A percentile compares a stretch with the other conserved stretches of the same genome.
Evolutionary conservation across 2,888 invertebrate species (phyloP).

Genomic region (Gibbula magus): DNA sequence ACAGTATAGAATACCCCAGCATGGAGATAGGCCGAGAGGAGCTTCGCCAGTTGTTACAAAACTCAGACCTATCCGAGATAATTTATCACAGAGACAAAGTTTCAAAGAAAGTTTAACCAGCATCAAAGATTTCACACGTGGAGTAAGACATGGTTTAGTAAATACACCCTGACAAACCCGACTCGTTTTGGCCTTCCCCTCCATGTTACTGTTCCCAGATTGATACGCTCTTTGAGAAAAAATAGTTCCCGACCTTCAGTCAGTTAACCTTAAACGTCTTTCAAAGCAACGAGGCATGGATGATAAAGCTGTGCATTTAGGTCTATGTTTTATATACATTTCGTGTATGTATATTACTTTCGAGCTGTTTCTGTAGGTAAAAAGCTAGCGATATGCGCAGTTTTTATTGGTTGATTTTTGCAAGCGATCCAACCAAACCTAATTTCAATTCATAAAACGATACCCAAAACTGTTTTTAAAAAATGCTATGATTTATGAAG

Average conservation of each 20-base stretch:
- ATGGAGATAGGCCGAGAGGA: too few relatives aligned
- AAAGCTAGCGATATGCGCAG: too few relatives aligned
- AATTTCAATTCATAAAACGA: too few relatives aligned
- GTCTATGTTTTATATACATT: not conserved
- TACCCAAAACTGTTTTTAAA: too few relatives aligned
- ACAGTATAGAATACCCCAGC: too few relatives aligned
- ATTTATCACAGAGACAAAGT: not conserved
- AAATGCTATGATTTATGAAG: too few relatives aligned
- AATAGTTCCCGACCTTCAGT: not conserved
- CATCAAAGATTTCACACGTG: constrained; percentile 22
- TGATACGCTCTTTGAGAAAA: constrained; percentile 18
- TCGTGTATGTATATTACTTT: too few relatives aligned
- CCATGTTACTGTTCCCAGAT: not conserved
- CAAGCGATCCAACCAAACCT: too few relatives aligned
- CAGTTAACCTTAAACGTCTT: constrained; percentile 1
- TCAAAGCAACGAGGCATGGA: not conserved
- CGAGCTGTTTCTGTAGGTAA: too few relatives aligned
- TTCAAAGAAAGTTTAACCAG: not conserved
- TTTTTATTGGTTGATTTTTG: too few relatives aligned
- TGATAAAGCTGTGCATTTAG: not conserved
- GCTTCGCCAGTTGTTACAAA: not conserved
- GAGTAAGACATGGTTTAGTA: not conserved
- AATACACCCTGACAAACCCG: not conserved
- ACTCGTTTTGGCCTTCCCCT: not conserved
- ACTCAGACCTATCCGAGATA: not conserved